Conservation (phyloP, 2,113 vertebrate species). For the Amia ocellicauda region DNA sequence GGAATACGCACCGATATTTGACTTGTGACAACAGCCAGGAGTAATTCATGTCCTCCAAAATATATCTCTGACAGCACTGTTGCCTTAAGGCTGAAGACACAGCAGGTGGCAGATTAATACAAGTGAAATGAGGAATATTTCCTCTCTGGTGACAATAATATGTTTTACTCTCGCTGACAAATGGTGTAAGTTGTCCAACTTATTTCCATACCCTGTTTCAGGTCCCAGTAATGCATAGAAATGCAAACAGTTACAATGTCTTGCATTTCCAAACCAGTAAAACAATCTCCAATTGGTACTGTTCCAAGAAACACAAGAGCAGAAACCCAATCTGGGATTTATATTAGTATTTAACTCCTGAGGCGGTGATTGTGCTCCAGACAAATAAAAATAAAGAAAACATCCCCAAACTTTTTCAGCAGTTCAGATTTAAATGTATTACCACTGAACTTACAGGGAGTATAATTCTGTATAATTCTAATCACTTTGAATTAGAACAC, state of each 20-base stretch:
- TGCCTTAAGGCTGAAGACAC: neutral
- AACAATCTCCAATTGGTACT: constrained; percentile 10
- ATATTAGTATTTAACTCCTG: constrained; percentile 7
- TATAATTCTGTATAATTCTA: too few species aligned
- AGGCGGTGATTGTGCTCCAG: constrained; percentile 1
- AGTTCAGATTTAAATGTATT: too few species aligned
- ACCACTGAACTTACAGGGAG: too few species aligned
- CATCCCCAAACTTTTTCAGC: too few species aligned
- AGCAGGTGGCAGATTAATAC: constrained; percentile 7
- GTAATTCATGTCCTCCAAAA: constrained; percentile 13
- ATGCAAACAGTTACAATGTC: neutral
- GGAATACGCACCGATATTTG: constrained; percentile 36
- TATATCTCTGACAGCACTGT: constrained; percentile 16
- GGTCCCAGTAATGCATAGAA: constrained; percentile 27
- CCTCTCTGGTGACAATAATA: constrained; percentile 19
- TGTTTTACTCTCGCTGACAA: constrained; percentile 19
- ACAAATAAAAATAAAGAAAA: too few species aligned
- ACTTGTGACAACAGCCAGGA: constrained; percentile 23
- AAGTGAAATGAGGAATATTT: constrained; percentile 23
- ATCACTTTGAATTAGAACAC: too few species aligned
- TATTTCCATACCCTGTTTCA: constrained; percentile 29
- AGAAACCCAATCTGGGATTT: constrained; percentile 14
- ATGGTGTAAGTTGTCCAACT: constrained; percentile 12
- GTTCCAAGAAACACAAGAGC: constrained; percentile 29
- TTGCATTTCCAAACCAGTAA: constrained; percentile 4